phyloP scores from a whole-genome alignment of 2,888 invertebrate genomes.

The Acronicta psi region DNA sequence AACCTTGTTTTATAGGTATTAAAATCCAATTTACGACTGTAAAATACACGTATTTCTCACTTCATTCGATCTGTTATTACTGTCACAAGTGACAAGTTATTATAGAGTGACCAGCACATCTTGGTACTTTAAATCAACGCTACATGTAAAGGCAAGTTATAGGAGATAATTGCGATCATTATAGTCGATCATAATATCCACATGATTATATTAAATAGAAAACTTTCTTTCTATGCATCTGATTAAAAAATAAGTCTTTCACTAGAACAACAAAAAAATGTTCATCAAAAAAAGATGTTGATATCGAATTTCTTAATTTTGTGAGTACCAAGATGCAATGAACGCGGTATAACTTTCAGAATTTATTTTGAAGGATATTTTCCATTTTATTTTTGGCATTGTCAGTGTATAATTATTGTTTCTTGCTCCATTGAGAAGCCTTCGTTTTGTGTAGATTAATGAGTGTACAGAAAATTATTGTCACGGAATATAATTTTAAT shows the following conservation, averaged over 20 bases:
- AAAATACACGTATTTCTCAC: conserved; percentile 26
- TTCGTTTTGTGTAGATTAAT: conserved; percentile 8
- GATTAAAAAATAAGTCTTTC: too few relatives aligned
- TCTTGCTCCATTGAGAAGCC: conserved; percentile 19
- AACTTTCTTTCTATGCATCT: too few relatives aligned
- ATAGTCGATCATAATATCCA: too few relatives aligned
- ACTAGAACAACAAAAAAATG: too few relatives aligned
- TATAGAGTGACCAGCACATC: conserved; percentile 5
- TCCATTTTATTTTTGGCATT: conserved; percentile 26
- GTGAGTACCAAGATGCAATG: not conserved
- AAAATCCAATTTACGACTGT: conserved; percentile 28
- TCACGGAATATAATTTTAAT: conserved; percentile 31
- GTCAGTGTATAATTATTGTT: conserved; percentile 31
- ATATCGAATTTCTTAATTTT: not conserved
- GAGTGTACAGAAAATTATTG: conserved; percentile 4
- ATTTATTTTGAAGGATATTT: conserved; percentile 24
- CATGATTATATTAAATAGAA: too few relatives aligned
- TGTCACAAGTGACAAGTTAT: conserved; percentile 30
- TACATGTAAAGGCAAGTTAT: conserved; percentile 1
- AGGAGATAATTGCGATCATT: not conserved
- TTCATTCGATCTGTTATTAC: conserved; percentile 35
- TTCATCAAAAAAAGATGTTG: too few relatives aligned
- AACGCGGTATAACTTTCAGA: conserved; percentile 24
- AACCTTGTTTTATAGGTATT: conserved; percentile 19
- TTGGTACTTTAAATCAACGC: conserved; percentile 17